Percentiles rank a stretch among this genome's conserved stretches.
These are phyloP conservation scores for Thripadectes ignobilis DNA, from an alignment of 2,797 vertebrate genomes.

Conservation along the genomic window DNA sequence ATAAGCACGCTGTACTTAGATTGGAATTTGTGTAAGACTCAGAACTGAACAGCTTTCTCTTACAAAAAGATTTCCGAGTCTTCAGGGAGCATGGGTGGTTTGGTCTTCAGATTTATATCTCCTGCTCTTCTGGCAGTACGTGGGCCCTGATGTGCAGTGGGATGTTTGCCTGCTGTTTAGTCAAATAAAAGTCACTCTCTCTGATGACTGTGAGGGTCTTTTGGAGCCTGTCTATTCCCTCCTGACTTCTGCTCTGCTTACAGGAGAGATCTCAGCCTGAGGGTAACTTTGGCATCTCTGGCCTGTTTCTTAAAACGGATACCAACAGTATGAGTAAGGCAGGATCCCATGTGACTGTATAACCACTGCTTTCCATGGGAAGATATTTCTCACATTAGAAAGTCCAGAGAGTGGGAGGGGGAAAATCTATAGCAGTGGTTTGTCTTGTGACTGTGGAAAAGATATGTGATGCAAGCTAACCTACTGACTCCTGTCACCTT, in stretches of 20 bases:
- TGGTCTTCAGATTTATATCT: neutral
- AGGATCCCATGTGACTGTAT: conserved; percentile 23
- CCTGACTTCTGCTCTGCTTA: neutral
- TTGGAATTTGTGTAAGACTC: neutral
- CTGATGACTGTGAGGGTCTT: neutral
- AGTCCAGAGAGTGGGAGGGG: neutral
- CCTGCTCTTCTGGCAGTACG: neutral
- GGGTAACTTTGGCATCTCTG: conserved; percentile 27
- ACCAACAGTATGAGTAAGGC: conserved; percentile 45
- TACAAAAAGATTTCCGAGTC: neutral
- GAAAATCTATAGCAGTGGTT: conserved; percentile 16
- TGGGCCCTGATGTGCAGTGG: neutral
- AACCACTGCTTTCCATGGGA: conserved; percentile 43
- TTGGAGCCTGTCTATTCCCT: neutral
- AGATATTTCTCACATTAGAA: conserved; percentile 45
- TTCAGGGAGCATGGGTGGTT: neutral
- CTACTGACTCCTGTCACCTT: neutral
- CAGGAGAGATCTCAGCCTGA: neutral
- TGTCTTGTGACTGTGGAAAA: conserved; percentile 41
- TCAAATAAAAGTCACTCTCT: neutral
- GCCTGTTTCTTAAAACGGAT: neutral
- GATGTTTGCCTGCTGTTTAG: neutral
- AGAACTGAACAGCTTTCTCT: neutral
- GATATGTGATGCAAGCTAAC: neutral
- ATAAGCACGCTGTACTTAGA: neutral